Conservation (phyloP, 2,113 vertebrate species). For the Catagonus wagneri region DNA sequence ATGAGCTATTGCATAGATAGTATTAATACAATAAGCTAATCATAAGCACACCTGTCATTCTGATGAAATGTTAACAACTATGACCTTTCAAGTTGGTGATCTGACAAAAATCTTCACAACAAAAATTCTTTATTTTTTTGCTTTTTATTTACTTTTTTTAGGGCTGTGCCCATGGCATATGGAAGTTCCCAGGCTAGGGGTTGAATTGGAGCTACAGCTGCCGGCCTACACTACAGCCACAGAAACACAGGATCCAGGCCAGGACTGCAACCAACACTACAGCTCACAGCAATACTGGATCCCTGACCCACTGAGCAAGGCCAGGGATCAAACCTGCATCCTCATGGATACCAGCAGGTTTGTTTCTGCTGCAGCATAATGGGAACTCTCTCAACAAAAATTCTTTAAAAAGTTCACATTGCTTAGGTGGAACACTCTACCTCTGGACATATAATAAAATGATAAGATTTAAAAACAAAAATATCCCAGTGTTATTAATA, state of each 20-base stretch:
- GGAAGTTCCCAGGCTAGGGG: too few relatives aligned
- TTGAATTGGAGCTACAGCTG: too few relatives aligned
- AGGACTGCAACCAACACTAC: too few relatives aligned
- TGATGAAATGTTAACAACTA: background rate
- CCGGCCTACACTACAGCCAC: too few relatives aligned
- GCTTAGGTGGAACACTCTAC: background rate
- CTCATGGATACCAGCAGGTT: too few relatives aligned
- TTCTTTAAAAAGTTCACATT: background rate
- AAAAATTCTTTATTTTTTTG: background rate
- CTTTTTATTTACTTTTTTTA: too few relatives aligned
- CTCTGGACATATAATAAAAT: background rate
- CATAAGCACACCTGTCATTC: background rate
- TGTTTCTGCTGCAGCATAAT: too few relatives aligned
- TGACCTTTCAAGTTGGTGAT: background rate
- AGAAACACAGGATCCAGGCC: too few relatives aligned
- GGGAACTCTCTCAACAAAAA: background rate
- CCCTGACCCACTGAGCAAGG: too few relatives aligned
- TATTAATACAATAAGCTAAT: background rate
- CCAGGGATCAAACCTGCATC: too few relatives aligned
- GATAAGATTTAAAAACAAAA: background rate
- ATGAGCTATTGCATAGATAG: background rate
- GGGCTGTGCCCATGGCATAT: too few relatives aligned
- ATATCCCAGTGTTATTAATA: background rate
- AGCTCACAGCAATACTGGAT: too few relatives aligned
- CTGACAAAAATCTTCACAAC: background rate